Conservation (phyloP, 2,888 invertebrate genomes). For the Deroplatys truncata region DNA sequence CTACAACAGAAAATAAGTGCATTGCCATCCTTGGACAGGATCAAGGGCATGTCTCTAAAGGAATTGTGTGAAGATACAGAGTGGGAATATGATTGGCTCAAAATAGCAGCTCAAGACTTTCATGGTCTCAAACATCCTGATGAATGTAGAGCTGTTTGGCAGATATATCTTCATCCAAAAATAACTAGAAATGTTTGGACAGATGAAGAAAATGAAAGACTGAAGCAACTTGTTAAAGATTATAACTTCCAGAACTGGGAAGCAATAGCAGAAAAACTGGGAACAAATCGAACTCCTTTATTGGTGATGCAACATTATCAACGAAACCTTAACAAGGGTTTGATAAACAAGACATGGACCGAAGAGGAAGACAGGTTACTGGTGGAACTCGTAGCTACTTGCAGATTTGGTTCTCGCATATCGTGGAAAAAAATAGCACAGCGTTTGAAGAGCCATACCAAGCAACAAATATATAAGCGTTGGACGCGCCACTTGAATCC, state of each 20-base stretch:
- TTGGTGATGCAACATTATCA: slow-evolving; percentile 52
- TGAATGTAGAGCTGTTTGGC: slow-evolving; percentile 6
- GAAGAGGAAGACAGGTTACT: slow-evolving; percentile 64
- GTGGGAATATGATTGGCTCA: slow-evolving; percentile 18
- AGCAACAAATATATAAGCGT: slow-evolving; percentile 62
- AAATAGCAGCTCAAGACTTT: slow-evolving; percentile 5
- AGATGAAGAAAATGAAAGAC: background rate
- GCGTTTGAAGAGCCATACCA: slow-evolving; percentile 59
- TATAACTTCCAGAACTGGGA: slow-evolving; percentile 13
- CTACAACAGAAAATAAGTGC: background rate
- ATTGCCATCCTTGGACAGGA: too few relatives aligned
- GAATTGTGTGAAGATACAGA: background rate
- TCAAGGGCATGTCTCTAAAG: background rate
- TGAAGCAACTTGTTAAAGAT: background rate
- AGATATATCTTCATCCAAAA: background rate
- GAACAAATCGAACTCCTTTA: slow-evolving; percentile 45
- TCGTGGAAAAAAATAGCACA: slow-evolving; percentile 69
- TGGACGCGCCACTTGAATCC: slow-evolving; percentile 48
- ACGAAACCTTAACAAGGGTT: slow-evolving; percentile 41
- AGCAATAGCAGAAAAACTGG: slow-evolving; percentile 47
- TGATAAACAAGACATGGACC: slow-evolving; percentile 54
- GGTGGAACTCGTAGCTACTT: slow-evolving; percentile 57
- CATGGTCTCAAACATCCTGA: background rate
- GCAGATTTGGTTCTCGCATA: too few relatives aligned
- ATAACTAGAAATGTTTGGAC: slow-evolving; percentile 1